Percentiles rank a stretch among this genome's conserved stretches.
Conservation (phyloP, 2,888 invertebrate genomes). For the Aproaerema taeniolella region DNA sequence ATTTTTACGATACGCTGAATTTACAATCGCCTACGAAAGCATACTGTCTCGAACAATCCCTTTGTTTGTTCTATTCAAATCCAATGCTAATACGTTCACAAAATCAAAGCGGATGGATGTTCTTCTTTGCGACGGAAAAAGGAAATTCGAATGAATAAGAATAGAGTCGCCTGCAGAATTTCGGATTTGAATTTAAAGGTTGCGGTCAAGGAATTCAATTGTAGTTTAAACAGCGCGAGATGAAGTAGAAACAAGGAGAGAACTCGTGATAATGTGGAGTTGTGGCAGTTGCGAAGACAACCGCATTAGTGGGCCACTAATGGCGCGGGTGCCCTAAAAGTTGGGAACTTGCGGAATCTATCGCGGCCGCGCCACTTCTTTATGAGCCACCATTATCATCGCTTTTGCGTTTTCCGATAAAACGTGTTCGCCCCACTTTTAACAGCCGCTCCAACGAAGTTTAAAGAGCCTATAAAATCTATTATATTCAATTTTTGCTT, state of each 20-base stretch:
- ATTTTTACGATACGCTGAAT: constrained; percentile 72
- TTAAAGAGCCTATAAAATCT: constrained; percentile 58
- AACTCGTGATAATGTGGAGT: constrained; percentile 30
- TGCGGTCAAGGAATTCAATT: background rate
- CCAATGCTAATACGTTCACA: constrained; percentile 72
- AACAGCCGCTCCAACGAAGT: constrained; percentile 57
- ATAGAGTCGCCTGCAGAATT: constrained; percentile 32
- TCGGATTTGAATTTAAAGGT: no score
- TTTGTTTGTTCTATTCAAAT: constrained; percentile 77
- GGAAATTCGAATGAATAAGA: constrained; percentile 57
- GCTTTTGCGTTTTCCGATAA: constrained; percentile 66
- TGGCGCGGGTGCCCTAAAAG: constrained; percentile 54
- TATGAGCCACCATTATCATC: constrained; percentile 72
- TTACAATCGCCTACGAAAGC: constrained; percentile 75
- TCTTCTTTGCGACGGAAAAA: constrained; percentile 58
- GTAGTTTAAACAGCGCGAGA: background rate
- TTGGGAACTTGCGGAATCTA: constrained; percentile 72
- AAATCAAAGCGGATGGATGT: constrained; percentile 70
- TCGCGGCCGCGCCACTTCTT: constrained; percentile 60
- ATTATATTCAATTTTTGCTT: constrained; percentile 54
- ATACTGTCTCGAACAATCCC: constrained; percentile 72
- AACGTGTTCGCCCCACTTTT: constrained; percentile 67
- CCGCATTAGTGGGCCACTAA: constrained; percentile 63
- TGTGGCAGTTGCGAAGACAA: constrained; percentile 36
- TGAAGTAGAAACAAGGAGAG: background rate